These are phyloP conservation scores for Plectropomus leopardus DNA, from an alignment of 2,113 vertebrate genomes.

Conservation along the genomic window DNA sequence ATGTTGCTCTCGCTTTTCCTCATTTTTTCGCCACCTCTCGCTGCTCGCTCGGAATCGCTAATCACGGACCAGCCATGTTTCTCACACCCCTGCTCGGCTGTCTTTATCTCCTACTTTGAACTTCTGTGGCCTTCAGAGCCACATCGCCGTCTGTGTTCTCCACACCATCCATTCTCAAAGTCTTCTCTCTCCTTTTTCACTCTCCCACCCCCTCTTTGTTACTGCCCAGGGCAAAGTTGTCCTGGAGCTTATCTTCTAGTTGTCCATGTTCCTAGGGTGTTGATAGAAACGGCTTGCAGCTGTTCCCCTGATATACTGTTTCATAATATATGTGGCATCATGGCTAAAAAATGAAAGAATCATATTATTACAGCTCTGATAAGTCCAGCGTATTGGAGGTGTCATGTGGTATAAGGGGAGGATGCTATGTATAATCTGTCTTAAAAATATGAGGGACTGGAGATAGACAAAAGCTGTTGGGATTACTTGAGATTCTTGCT, in stretches of 20 bases:
- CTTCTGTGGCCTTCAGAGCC: constrained; percentile 61
- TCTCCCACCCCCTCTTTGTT: constrained; percentile 33
- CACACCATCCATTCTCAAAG: constrained; percentile 37
- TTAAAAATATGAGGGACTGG: constrained; percentile 46
- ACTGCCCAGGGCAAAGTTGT: constrained; percentile 66
- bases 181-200: constrained; percentile 26
- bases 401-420: constrained; percentile 43
- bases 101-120: constrained; percentile 61
- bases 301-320: constrained; percentile 50
- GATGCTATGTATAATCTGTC: constrained; percentile 44
- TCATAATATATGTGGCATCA: constrained; percentile 29
- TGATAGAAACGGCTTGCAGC: constrained; percentile 69
- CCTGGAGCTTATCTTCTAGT: constrained; percentile 74
- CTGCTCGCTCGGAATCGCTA: constrained; percentile 20
- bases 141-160: constrained; percentile 48
- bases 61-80: constrained; percentile 28
- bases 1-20: neutral
- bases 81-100: constrained; percentile 32
- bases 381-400: constrained; percentile 56
- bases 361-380: constrained; percentile 64
- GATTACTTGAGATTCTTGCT: constrained; percentile 37
- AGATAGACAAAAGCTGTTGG: constrained; percentile 49
- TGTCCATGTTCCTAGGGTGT: constrained; percentile 50
- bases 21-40: neutral
- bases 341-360: constrained; percentile 67